Conservation (phyloP, 2,113 vertebrate species). For the Mixornis gularis region DNA sequence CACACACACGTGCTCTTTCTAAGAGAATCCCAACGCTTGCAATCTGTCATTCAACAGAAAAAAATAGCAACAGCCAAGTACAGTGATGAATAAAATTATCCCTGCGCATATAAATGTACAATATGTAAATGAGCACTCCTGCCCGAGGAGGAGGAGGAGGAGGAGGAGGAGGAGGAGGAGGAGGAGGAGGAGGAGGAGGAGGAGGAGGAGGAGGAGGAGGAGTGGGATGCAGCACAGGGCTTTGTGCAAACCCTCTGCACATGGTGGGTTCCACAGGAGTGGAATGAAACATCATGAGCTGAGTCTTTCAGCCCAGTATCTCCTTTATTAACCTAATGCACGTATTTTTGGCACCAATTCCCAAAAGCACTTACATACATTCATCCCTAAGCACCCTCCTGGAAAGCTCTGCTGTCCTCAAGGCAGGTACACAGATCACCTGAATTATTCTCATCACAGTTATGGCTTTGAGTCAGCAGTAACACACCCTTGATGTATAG, state of each 20-base stretch:
- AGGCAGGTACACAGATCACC: background rate
- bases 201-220: slow-evolving; percentile 5
- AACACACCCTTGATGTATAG: fast-evolving
- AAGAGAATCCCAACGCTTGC: background rate
- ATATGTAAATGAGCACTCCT: background rate
- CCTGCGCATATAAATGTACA: background rate
- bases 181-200: background rate
- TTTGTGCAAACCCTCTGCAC: background rate
- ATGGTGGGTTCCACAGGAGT: background rate
- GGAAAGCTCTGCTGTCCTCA: background rate
- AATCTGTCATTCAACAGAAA: background rate
- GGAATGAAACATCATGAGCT: background rate
- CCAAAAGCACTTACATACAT: background rate
- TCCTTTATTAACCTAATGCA: background rate
- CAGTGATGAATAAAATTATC: background rate
- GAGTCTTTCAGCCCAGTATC: background rate
- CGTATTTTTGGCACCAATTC: background rate
- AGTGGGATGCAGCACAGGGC: background rate
- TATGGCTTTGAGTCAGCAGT: background rate
- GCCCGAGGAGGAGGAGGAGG: background rate
- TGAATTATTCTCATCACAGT: background rate
- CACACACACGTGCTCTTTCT: background rate
- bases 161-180: background rate
- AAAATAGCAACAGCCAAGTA: background rate
- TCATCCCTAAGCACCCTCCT: background rate